Conservation (phyloP, 2,888 invertebrate species). For the Busseola fusca region DNA sequence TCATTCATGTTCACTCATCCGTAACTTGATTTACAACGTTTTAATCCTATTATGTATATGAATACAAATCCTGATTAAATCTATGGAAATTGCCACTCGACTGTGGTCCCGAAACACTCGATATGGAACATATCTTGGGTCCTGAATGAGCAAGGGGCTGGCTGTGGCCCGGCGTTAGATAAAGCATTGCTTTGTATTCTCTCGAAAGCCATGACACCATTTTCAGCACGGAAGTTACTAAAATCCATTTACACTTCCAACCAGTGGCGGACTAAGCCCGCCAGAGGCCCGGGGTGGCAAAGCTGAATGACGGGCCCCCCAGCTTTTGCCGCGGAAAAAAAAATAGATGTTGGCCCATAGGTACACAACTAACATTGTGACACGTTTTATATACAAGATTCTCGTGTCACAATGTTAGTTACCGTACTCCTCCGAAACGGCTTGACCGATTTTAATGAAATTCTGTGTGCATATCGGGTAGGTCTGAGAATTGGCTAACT, state of each 20-base stretch:
- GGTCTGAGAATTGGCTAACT: too few relatives aligned
- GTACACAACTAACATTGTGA: too few relatives aligned
- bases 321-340: too few relatives aligned
- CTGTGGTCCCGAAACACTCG: slow-evolving; percentile 26
- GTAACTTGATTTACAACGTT: slow-evolving; percentile 67
- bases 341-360: too few relatives aligned
- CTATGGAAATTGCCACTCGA: slow-evolving; percentile 55
- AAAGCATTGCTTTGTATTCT: slow-evolving; percentile 39
- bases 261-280: too few relatives aligned
- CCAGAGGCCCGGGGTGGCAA: too few relatives aligned
- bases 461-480: too few relatives aligned
- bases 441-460: too few relatives aligned
- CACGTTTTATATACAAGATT: too few relatives aligned
- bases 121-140: slow-evolving; percentile 35
- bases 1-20: slow-evolving; percentile 69
- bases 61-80: slow-evolving; percentile 56
- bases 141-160: slow-evolving; percentile 19
- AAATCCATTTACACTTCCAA: slow-evolving; percentile 22
- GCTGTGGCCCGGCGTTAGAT: slow-evolving; percentile 18
- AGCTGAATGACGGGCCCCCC: too few relatives aligned
- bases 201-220: slow-evolving; percentile 33
- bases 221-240: slow-evolving; percentile 32
- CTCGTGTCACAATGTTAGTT: too few relatives aligned
- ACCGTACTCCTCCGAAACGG: too few relatives aligned
- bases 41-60: slow-evolving; percentile 65